These are phyloP conservation scores for Cardiocondyla obscurior DNA, from an alignment of 1,140 invertebrate species.

Conservation along the genomic window DNA sequence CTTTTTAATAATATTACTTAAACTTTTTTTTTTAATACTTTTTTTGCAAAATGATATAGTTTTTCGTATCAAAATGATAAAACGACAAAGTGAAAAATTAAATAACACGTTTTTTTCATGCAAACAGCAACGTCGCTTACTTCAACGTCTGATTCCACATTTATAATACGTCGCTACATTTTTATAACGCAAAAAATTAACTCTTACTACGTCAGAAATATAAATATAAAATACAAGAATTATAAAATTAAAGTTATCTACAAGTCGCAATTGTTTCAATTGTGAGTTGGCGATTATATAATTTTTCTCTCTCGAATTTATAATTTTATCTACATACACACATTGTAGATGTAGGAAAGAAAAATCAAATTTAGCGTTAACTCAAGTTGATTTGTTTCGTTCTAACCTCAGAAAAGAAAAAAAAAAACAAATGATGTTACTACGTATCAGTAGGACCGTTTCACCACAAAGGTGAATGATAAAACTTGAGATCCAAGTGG, in stretches of 20 bases:
- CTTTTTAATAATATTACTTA: background rate
- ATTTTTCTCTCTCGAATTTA: background rate
- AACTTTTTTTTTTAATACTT: background rate
- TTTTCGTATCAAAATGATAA: background rate
- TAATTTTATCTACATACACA: background rate
- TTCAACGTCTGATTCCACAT: background rate
- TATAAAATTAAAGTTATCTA: background rate
- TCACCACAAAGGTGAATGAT: constrained; percentile 83
- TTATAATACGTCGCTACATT: background rate
- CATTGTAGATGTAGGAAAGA: background rate
- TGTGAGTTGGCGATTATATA: background rate
- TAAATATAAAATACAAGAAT: background rate
- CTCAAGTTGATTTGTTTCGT: background rate
- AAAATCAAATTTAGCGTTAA: constrained; percentile 18
- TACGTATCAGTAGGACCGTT: constrained; percentile 15
- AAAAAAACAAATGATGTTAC: background rate
- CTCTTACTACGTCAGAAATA: background rate
- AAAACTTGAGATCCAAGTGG: constrained; percentile 82
- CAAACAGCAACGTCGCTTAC: background rate
- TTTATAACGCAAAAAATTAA: background rate
- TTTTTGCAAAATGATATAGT: background rate
- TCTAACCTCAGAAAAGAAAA: background rate
- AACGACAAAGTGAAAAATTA: background rate
- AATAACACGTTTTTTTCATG: background rate
- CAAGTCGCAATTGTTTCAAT: background rate